Evolutionary conservation across 2,888 invertebrate species (phyloP), one percentile per base, ranked within the genome.

Genomic region (Apodemia hepburni): DNA sequence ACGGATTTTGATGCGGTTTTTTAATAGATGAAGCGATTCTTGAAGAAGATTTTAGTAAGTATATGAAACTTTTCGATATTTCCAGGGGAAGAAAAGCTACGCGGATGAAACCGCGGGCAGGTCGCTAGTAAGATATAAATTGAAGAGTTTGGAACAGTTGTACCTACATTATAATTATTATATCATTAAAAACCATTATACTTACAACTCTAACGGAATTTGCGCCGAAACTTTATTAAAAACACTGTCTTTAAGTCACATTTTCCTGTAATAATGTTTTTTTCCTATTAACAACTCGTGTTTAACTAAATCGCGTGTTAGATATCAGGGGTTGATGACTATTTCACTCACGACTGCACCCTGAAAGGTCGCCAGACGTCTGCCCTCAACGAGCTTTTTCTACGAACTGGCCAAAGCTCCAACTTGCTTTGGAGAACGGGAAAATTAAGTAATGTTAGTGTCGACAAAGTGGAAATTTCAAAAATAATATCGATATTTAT

Each of bases 381-480:
- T 74, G 64, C 57, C 35, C 70, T 60, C 63, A 63, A 64, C 72
- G 67, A 72, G 69, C 69, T 78, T 69, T 74, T 75, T 69, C 80
- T 76, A 76, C 78, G 70, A 70, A 87, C 87, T 86, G 79, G 67
- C 68, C 61, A 27, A 54, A 54, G 51, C 22, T 18, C 51, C 27
- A 54, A 27, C 51, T 27, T 27, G 51, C 51, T 62, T 71, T 73
- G 78, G 71, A 78, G 80, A 79, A 73, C 79, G 76, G 76, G 79
- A 83, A 85, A 83, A 80, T 81, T 73, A 78, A 81, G 78, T 77
- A 69, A 72, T 76, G 69, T 63, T 78, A 85, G 82, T 72, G 84
- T 59, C 73, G 81, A 59, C 27, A 42, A 59, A 59, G 27, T 22
- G 54, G 15, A 49, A 57, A 33, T 58, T 60, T 64, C 61, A 33